phyloP scores from a whole-genome alignment of 2,113 vertebrate species.

The Corvus hawaiiensis region DNA sequence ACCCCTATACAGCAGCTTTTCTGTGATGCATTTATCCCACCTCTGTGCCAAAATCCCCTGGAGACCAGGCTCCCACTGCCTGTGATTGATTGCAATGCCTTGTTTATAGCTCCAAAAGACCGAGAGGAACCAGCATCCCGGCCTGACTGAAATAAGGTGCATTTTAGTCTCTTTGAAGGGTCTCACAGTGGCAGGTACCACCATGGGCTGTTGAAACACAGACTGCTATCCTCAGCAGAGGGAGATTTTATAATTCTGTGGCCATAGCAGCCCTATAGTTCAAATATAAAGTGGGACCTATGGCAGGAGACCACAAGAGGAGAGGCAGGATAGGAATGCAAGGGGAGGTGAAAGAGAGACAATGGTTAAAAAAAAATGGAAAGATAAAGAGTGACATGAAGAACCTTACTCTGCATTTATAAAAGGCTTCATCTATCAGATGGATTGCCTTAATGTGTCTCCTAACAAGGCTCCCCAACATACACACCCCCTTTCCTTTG shows the following conservation, averaged over 20 bases:
- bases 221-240: not conserved
- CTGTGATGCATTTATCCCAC: not conserved
- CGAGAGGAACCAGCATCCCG: not conserved
- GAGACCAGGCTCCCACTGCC: not conserved
- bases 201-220: not conserved
- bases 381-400: not conserved
- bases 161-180: not conserved
- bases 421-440: slow-evolving; percentile 71
- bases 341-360: not conserved
- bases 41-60: not conserved
- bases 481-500: slow-evolving; percentile 29
- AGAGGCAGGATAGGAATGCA: not conserved
- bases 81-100: not conserved
- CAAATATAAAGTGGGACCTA: not conserved
- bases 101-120: not conserved
- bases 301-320: not conserved
- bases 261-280: not conserved
- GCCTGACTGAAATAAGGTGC: not conserved
- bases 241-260: not conserved
- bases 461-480: slow-evolving; percentile 62
- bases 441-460: slow-evolving; percentile 73
- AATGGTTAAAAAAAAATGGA: not conserved
- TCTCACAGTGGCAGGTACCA: not conserved
- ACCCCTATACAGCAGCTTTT: not conserved
- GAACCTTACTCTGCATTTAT: slow-evolving; percentile 59